Evolutionary conservation across 1,140 invertebrate genomes (phyloP).

Genomic region (Drosophila willistoni): DNA sequence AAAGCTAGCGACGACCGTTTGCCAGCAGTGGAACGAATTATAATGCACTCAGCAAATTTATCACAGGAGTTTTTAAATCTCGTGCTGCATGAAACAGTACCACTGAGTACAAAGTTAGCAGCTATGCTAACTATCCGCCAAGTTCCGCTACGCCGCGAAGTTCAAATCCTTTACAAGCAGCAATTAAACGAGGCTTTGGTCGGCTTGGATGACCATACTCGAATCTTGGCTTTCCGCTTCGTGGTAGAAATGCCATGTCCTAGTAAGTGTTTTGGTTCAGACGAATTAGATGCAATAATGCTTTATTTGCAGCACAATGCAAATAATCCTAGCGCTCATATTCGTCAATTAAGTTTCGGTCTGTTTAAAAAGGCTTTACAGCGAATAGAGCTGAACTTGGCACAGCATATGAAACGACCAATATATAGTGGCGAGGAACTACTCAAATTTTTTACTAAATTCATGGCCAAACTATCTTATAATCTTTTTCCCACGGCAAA

Average conservation of each 20-base stretch:
- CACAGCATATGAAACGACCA: constrained; percentile 38
- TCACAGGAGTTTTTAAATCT: constrained; percentile 43
- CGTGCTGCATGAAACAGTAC: constrained; percentile 1
- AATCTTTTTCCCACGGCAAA: constrained; percentile 89
- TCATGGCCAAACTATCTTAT: constrained; percentile 83
- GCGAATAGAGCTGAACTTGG: constrained; percentile 56
- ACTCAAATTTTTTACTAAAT: constrained; percentile 36
- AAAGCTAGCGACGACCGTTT: constrained; percentile 29
- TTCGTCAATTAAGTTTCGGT: constrained; percentile 86
- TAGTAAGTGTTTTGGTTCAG: constrained; percentile 86
- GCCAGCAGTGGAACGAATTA: constrained; percentile 48
- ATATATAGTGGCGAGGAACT: background rate
- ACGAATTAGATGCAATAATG: constrained; percentile 88
- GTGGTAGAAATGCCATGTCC: constrained; percentile 90
- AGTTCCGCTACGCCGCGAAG: constrained; percentile 32
- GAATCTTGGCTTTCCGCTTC: constrained; percentile 86
- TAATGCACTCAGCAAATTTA: constrained; percentile 59
- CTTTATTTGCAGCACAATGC: constrained; percentile 89
- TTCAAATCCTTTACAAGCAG: constrained; percentile 31
- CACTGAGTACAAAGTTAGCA: constrained; percentile 62
- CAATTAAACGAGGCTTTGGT: constrained; percentile 47
- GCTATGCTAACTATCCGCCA: constrained; percentile 60
- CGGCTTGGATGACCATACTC: constrained; percentile 71
- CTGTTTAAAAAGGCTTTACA: constrained; percentile 86
- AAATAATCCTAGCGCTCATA: constrained; percentile 87